Evolutionary conservation across 2,113 vertebrate species (phyloP), one percentile per base, ranked within the genome.

Genomic region (Hydrolagus affinis): DNA sequence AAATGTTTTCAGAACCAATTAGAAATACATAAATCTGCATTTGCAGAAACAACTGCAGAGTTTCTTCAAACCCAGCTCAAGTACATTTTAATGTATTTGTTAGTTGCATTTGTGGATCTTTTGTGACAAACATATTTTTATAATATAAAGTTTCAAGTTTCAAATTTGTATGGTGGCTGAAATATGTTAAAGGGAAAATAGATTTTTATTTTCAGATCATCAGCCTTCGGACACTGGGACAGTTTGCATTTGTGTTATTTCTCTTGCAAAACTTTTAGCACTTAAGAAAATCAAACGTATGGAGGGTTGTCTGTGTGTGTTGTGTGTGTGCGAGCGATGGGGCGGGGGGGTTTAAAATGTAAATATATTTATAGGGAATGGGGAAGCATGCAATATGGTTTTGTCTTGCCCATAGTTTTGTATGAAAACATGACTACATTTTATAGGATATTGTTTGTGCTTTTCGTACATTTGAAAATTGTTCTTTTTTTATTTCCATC

Each of bases 51-150:
- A 66, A 66, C 66, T 83, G n/a, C 62, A 83, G 44, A 44, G 19
- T 83, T 64, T 64, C 28, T 83, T 30, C 25, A 83, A 83, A 83
- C 10, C 17, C 62, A 11, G 2, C 44, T 64, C 62, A 0, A 4
- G 32, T 83, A 68, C 59, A 83, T 66, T 28, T 83, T 66, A 28
- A 83, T 83, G 66, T 83, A 83, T 68, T 83, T 64, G 78, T 66
- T 62, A 83, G 62, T 83, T 62, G 32, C 28, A 59, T 11, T 25
- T 19, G 28, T 83, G 25, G 60, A 66, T 83, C 62, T 83, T 83
- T 64, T 83, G 78, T 60, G 78, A 83, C 23, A 62, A 83, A 83
- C 64, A 83, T 83, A 83, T 83, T 83, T 83, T 83, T 83, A 62
- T 83, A 83, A 83, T 19, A 66, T 44, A 68, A 66, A 66, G 78